Percentiles rank a stretch among this genome's conserved stretches.
phyloP scores from a whole-genome alignment of 2,888 invertebrate genomes.

The Augochlorella aurata region DNA sequence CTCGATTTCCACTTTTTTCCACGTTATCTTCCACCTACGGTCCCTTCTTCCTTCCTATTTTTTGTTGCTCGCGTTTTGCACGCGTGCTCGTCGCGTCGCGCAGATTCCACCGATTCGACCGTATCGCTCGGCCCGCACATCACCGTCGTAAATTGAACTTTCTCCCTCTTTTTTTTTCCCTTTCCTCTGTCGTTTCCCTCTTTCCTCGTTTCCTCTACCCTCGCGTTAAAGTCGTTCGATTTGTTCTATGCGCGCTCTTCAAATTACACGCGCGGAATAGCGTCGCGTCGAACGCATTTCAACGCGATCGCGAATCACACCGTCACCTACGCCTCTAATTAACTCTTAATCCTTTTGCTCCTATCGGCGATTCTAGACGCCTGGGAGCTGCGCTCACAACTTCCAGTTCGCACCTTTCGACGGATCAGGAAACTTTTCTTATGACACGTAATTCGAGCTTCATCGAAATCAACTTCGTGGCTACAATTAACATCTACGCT shows the following conservation, averaged over 20 bases:
- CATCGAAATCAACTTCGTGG: no score
- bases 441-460: no score
- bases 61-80: slow-evolving; percentile 18
- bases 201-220: background rate
- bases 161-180: slow-evolving; percentile 23
- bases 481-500: no score
- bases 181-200: no score
- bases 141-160: slow-evolving; percentile 62
- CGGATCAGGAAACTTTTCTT: no score
- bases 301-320: background rate
- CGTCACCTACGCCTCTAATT: slow-evolving; percentile 23
- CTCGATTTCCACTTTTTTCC: slow-evolving; percentile 8
- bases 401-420: background rate
- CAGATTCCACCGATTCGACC: slow-evolving; percentile 53
- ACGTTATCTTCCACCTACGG: slow-evolving; percentile 9
- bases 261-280: slow-evolving; percentile 47
- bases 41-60: background rate
- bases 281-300: slow-evolving; percentile 38
- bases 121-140: slow-evolving; percentile 48
- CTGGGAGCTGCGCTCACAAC: background rate
- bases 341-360: slow-evolving; percentile 42
- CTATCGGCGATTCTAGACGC: background rate
- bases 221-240: slow-evolving; percentile 33
- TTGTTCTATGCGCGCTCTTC: slow-evolving; percentile 34
- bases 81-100: slow-evolving; percentile 42